Base-by-base conservation (phyloP, 23 tunicate species). In the Phallusia fumigata region DNA sequence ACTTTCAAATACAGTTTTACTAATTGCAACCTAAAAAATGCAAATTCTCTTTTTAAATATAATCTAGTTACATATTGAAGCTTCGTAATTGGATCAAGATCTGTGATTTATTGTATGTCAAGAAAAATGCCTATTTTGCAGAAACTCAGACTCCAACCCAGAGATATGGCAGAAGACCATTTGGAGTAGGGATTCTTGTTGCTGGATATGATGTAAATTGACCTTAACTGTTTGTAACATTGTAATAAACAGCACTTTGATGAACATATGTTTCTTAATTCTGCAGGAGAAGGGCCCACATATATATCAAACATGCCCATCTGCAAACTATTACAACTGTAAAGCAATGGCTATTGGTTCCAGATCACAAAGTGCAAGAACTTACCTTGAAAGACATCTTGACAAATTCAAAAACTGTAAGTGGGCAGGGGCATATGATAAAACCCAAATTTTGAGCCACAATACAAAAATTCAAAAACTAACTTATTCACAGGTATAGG, bases 311-410 rank as follows among this genome's bases (percentile, higher is more conserved):
- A 85, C 97, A 0, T 97, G 99, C 75, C 99, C 99, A 35, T 97
- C 99, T 19, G 99, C 99, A 19, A 97, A 97, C 53, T 97, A 86
- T 76, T 97, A 92, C 82, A 92, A 89, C 77, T 97, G 99, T 80
- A 97, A 97, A 76, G 99, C 99, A 32, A 97, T 97, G 99, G 91
- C 97, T 16, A 97, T 97, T 36, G 99, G 99, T 30, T 92, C 97
- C 34, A 78, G 99, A 21, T 97, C 99, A 30, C 99, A 97, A 75
- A 92, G 97, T 79, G 99, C 99, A 19, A 73, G 99, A 72, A 97
- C 99, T n/a, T 97, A 97, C 51, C 58, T 97, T 76, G 99, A 97
- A 91, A 79, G 96, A 53, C 53, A 90, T 16, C 74, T 85, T 28
- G 75, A 92, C 36, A 84, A 97, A 24, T 88, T 97, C 11, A 52